Conservation (phyloP, 1,140 invertebrate genomes). For the Lepidotrigona ventralis region DNA sequence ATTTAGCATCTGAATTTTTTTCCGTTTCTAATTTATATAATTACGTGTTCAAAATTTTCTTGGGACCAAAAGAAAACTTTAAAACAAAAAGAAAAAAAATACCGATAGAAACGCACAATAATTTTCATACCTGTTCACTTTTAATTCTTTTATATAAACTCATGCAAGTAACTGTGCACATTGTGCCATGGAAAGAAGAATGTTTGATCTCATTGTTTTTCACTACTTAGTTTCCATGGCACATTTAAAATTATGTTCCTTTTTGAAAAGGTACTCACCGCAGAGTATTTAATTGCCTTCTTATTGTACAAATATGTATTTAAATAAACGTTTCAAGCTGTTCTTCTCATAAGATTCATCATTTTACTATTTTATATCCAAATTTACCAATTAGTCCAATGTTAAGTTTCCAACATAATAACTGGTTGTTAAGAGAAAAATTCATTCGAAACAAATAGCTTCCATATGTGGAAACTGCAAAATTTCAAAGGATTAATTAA, state of each 20-base stretch:
- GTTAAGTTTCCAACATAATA: not conserved
- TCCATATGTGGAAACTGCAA: too few species aligned
- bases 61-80: conserved; percentile 17
- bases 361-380: conserved; percentile 7
- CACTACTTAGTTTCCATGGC: not conserved
- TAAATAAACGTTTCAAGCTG: conserved; percentile 39
- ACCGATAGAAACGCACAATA: not conserved
- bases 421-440: not conserved
- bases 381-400: not conserved
- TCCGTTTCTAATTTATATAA: conserved; percentile 16
- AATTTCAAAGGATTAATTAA: not conserved
- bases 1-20: not conserved
- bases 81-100: not conserved
- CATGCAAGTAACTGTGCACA: not conserved
- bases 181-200: not conserved
- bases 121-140: not conserved
- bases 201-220: not conserved
- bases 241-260: conserved; percentile 10
- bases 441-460: not conserved
- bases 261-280: not conserved
- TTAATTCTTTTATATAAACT: not conserved
- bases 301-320: conserved; percentile 24
- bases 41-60: conserved; percentile 6
- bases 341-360: not conserved
- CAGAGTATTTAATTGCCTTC: not conserved